Base-by-base conservation (phyloP, 2,888 invertebrate species). In the Drosophila antonietae region DNA sequence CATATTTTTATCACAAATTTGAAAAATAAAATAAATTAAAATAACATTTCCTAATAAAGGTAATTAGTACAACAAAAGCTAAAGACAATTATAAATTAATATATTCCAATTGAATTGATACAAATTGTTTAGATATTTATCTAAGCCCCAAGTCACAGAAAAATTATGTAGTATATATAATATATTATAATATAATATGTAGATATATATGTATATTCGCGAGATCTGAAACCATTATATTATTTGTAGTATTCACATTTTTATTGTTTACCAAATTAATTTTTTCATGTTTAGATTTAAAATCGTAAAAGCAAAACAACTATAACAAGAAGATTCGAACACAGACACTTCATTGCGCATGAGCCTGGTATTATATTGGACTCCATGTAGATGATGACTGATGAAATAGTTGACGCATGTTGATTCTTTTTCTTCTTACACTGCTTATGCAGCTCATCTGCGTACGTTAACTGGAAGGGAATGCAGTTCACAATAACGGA, bases 321-420 rank as follows among this genome's bases (percentile, higher is more conserved):
- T 47, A 47, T 39, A 64, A 49, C 23, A 51, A 75, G 18, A 20
- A 68, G 44, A 58, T 55, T 41, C 20, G 28, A 58, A 55, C 43
- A 20, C 47, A 37, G 37, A 28, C 14, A 47, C 49, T 51, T 64
- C 18, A 31, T 4, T 10, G 73, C 53, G 55, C 46, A 57, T 49
- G 76, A 73, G 4, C 1, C 4, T 2, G 0, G 0, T 8, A 41
- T 14, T 9, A 83, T 12, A 59, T 83, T 83, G 14, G 74, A 52
- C 18, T 79, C 76, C 83, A 83, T 83, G n/a, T 83, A 83, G 20
- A 79, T 31, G n/a, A 83, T 71, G 49, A 79, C 85, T 46, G 81
- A 79, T 8, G 81, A 65, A 8, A 84, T 33, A n/a, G 81, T 61
- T n/a, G 71, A 15, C 20, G 58, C 35, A 14, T 14, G 2, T 1